Evolutionary conservation across 2,113 vertebrate genomes (phyloP).

Genomic region (Gambusia affinis): DNA sequence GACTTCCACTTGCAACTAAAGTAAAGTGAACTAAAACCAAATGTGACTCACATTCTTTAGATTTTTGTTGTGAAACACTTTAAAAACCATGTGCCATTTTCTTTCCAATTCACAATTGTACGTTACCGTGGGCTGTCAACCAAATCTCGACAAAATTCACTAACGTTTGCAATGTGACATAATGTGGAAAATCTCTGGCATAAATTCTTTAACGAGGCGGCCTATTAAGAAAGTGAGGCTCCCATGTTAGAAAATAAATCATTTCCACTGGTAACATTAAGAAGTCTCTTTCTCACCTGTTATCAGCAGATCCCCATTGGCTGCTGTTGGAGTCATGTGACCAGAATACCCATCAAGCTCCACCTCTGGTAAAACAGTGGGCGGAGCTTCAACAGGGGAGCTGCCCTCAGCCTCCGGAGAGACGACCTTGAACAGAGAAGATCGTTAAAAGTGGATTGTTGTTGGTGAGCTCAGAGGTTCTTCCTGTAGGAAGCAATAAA

Average conservation of each 20-base stretch:
- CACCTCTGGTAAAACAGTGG: slow-evolving; percentile 71
- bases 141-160: not conserved
- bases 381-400: slow-evolving; percentile 83
- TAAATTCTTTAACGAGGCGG: not conserved
- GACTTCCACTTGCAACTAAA: too few species aligned
- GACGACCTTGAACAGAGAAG: not conserved
- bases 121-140: not conserved
- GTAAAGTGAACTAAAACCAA: too few species aligned
- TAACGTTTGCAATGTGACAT: not conserved
- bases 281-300: slow-evolving; percentile 38
- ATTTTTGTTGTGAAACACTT: too few species aligned
- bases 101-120: not conserved
- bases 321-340: slow-evolving; percentile 54
- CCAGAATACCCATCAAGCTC: slow-evolving; percentile 79
- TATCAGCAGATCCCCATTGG: slow-evolving; percentile 22
- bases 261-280: not conserved
- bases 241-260: not conserved
- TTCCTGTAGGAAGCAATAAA: not conserved
- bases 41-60: too few species aligned
- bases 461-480: not conserved
- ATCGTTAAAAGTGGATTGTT: not conserved
- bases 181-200: too few species aligned
- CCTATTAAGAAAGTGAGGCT: not conserved
- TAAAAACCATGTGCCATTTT: not conserved
- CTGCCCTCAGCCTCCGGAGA: slow-evolving; percentile 37